Base-by-base conservation (phyloP, 2,113 vertebrate genomes). In the Pavo muticus region DNA sequence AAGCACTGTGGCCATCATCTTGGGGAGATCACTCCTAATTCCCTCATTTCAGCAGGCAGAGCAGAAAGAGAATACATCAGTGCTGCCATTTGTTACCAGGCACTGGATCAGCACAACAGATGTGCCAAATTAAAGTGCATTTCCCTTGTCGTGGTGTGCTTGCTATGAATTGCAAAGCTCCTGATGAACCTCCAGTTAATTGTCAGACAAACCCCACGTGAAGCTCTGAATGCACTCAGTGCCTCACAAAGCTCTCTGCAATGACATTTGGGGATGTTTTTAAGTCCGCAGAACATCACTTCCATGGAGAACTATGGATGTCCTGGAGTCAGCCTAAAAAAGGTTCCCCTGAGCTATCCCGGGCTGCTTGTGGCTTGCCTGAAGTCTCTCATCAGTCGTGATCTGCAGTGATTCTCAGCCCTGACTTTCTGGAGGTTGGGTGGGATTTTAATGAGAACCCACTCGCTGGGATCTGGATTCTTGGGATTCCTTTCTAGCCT, bases 391-490 rank as follows among this genome's bases (percentile, higher is more conserved):
- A 90, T 96, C 84, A 88, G 56, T 68, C 60, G 42, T 84, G 48
- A 71, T 11, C 71, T 50, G 71, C 8, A 64, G 74, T 42, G 47
- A 71, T 47, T 84, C 94, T 69, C 71, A 56, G 32, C 50, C 68
- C 57, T 91, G 78, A 48, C 68, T 74, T 60, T 67, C 68, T 91
- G 57, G 85, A 93, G 50, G 35, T 44, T 80, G 50, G 64, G 42
- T 90, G 39, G 60, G 69, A 85, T 88, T 93, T 91, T 93, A 94
- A 94, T 95, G 95, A 96, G 72, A 94, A 73, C 37, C 57, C 32
- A 85, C 72, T 52, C 60, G 57, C 45, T 32, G 40, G 69, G 42
- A 85, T 70, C 21, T 73, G 59, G 24, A 80, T 73, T 74, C 54
- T 84, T 73, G 19, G 18, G 76, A 76, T 54, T 86, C 21, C 61